Evolutionary conservation across 2,888 invertebrate genomes (phyloP), one percentile per base, ranked within the genome.

Genomic region (Epicampocera succincta): DNA sequence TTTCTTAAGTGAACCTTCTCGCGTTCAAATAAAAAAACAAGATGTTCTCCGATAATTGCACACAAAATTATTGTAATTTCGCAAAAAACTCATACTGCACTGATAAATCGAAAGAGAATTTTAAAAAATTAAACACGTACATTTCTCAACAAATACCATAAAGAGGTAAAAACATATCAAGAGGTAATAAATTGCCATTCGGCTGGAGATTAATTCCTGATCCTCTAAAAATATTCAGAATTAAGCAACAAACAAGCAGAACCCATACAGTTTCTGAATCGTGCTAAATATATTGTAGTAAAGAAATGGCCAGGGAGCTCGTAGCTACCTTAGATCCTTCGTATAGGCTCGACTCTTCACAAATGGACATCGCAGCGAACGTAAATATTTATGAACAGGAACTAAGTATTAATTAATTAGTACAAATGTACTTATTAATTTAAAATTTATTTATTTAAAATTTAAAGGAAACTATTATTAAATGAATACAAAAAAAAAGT

Each of bases 291-390:
- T 50, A 50, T n/a, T n/a, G 9, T 50, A 46, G 21, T n/a, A n/a
- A 50, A 19, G 5, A 21, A 50, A 19, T 13, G 50, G 19, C 50
- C 50, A 21, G 50, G 3, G 50, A 50, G 46, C 8, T 21, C 19
- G 21, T 2, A 33, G 21, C 15, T 52, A 60, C 1, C 21, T 50
- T 72, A 40, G 48, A 60, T 60, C 60, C 48, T 40, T 52, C n/a
- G n/a, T 40, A 50, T 58, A 46, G 50, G 48, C 21, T 58, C 56
- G 69, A 69, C n/a, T n/a, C 52, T 66, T 54, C 54, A 42, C 69
- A 69, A 52, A 29, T 58, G 46, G 54, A 69, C 13, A 46, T 56
- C 46, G 48, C n/a, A n/a, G n/a, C n/a, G n/a, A n/a, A n/a, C n/a
- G n/a, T n/a, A n/a, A n/a, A n/a, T n/a, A n/a, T n/a, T n/a, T n/a